These are phyloP conservation scores for Paradoxurus hermaphroditus DNA, from an alignment of 2,113 vertebrate species.

Conservation along the genomic window DNA sequence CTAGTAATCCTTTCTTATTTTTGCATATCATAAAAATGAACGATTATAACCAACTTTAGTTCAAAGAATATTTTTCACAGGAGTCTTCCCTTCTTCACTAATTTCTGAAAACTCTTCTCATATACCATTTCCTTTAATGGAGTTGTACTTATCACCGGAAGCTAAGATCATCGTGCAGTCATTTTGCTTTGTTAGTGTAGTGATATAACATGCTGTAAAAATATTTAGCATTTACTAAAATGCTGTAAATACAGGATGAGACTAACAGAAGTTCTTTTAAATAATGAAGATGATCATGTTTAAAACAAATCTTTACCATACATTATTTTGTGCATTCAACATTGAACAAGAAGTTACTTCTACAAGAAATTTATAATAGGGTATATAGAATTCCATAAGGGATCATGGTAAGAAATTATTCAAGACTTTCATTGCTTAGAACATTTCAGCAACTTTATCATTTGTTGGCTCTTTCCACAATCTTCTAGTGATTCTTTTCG, in stretches of 20 bases:
- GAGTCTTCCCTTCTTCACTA: neutral
- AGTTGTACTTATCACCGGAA: neutral
- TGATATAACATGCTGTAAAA: neutral
- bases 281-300: slow-evolving; percentile 13
- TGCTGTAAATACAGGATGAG: neutral
- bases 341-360: neutral
- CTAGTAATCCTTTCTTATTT: neutral
- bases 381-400: neutral
- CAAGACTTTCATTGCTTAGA: neutral
- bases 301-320: slow-evolving; percentile 33
- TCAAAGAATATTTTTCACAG: neutral
- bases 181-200: neutral
- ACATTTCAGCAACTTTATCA: slow-evolving; percentile 15
- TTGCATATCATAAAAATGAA: neutral
- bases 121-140: neutral
- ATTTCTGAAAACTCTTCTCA: slow-evolving; percentile 11
- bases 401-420: slow-evolving; percentile 14
- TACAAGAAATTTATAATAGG: neutral
- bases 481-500: neutral
- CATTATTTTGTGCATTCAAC: neutral
- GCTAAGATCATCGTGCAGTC: neutral
- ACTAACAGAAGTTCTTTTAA: neutral
- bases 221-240: too few relatives aligned
- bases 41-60: neutral
- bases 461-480: neutral